Base-by-base conservation (phyloP, 2,797 vertebrate species). In the Gobionotothen gibberifrons region DNA sequence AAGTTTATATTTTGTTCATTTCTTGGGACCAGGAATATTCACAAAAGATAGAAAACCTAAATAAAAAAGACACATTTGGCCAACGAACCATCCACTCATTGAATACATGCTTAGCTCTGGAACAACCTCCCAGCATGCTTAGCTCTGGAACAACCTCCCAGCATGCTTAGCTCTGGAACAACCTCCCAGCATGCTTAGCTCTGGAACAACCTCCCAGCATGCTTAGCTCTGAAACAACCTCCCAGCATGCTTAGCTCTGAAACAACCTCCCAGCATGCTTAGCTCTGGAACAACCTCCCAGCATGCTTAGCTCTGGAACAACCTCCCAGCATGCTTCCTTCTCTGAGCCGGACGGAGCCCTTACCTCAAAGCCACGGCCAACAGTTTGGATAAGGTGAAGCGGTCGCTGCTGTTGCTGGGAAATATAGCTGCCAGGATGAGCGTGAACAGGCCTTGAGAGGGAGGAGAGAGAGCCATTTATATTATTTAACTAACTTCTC, bases 351-450 rank as follows among this genome's bases (percentile, higher is more conserved):
- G 2, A 46, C 4, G 55, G 6, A 49, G 9, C 16, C 14, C 92
- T 93, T 93, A 99, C 98, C 97, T 98, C 85, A 98, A 94, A 89
- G 95, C 92, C 80, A 99, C 98, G 29, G 97, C 97, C 72, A 99
- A 74, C 36, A 99, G 92, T 83, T 99, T 99, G 88, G 98, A 99
- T 85, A 99, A 89, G 7, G 98, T 99, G 92, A 99, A 99, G 1
- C 98, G 96, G 84, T 99, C 98, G 49, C 96, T 98, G 90, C 97
- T 98, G 94, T 96, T 99, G 90, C 98, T 99, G 76, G 98, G 98
- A 92, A 99, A 99, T 82, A 99, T 95, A 74, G 96, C 96, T n/a
- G 97, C 96, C 78, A 99, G 85, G 82, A 99, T 96, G 88, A 99
- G 93, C 0, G 98, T 99, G 78, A 99, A 99, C 72, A 99, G 94